phyloP scores from a whole-genome alignment of 2,888 invertebrate genomes.

The Ethmia dodecea region DNA sequence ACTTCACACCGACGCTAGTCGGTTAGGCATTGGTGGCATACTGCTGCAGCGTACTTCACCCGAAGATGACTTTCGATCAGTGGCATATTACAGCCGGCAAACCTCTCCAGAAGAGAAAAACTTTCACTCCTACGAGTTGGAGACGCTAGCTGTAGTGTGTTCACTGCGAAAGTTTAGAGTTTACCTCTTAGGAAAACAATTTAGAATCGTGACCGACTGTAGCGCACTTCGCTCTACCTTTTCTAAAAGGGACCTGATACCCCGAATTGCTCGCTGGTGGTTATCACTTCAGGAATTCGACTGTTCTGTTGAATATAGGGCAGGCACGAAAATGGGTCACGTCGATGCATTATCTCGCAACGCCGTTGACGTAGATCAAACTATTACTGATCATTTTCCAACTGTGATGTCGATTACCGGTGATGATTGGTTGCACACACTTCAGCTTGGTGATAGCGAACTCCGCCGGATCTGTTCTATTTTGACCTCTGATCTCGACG shows the following conservation, averaged over 20 bases:
- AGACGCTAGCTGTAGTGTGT: conserved; percentile 21
- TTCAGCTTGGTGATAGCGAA: neutral
- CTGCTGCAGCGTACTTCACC: conserved; percentile 20
- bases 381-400: no score
- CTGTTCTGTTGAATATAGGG: conserved; percentile 9
- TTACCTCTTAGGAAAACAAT: no score
- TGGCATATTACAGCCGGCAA: no score
- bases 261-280: conserved; percentile 15
- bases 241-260: conserved; percentile 12
- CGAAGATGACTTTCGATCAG: conserved; percentile 19
- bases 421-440: neutral
- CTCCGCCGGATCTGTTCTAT: conserved; percentile 13
- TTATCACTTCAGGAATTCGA: conserved; percentile 10
- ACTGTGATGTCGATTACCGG: neutral
- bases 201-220: conserved; percentile 15
- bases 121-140: no score
- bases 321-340: conserved; percentile 9
- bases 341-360: conserved; percentile 7
- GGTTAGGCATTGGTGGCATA: conserved; percentile 9
- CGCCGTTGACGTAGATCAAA: neutral
- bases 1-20: conserved; percentile 12
- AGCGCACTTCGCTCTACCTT: conserved; percentile 15
- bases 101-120: no score
- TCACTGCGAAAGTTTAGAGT: conserved; percentile 4
- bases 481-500: conserved; percentile 9